Conservation (phyloP, 1,140 invertebrate genomes). For the Diprion similis region DNA sequence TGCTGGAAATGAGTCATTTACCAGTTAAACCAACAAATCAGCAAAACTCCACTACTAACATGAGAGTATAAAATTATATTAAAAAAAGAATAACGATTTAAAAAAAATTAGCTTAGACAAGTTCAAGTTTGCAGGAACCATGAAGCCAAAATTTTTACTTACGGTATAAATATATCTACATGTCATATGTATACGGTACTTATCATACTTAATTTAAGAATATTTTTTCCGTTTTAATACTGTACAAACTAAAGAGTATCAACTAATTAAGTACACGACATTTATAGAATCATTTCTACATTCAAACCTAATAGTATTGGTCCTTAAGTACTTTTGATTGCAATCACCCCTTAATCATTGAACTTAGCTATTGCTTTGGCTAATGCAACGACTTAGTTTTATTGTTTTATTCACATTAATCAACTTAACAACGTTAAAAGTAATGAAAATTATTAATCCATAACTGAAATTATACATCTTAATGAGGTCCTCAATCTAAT, state of each 20-base stretch:
- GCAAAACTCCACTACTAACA: too few relatives aligned
- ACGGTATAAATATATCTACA: neutral
- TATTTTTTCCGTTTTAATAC: conserved; percentile 23
- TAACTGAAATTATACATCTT: too few relatives aligned
- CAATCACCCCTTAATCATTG: conserved; percentile 1
- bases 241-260: conserved; percentile 17
- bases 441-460: too few relatives aligned
- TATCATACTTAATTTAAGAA: conserved; percentile 15
- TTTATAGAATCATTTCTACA: neutral
- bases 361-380: neutral
- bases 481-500: too few relatives aligned
- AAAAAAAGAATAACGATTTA: too few relatives aligned
- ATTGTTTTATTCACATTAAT: neutral
- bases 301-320: neutral
- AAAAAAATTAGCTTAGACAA: too few relatives aligned
- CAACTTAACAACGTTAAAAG: too few relatives aligned
- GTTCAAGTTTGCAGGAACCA: too few relatives aligned
- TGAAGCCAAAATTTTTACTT: too few relatives aligned
- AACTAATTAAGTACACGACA: conserved; percentile 24
- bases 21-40: too few relatives aligned
- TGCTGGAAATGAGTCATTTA: too few relatives aligned
- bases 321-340: conserved; percentile 13
- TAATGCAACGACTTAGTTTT: neutral
- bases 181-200: neutral
- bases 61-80: too few relatives aligned